Base-by-base conservation (phyloP, 2,888 invertebrate species). In the Pandemis heparana region DNA sequence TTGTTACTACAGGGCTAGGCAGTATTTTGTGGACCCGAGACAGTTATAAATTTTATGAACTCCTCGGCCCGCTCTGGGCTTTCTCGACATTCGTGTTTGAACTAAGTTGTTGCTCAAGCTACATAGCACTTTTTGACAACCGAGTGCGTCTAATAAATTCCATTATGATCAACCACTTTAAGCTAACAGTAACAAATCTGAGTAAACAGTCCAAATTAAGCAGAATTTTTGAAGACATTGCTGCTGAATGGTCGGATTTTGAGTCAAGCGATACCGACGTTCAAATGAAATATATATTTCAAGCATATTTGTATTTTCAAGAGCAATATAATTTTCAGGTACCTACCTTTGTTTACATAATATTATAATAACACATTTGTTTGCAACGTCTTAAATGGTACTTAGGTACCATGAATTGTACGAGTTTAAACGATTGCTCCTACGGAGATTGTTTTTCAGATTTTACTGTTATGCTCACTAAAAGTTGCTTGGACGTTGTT, bases 91-190 rank as follows among this genome's bases (percentile, higher is more conserved):
- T 82, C 59, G 76, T 84, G 1, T 38, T 87, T 7, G 91, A 91
- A 77, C 77, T 90, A 16, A 60, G 80, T 46, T 77, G 75, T 18
- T 87, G 86, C 74, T 82, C 85, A 1, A 87, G 86, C 74, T 64
- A 85, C 6, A 74, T 89, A 0, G 60, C 80, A 18, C 86, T 82
- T 76, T 91, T 91, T 67, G 79, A 77, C 41, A 46, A 84, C n/a
- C 83, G 89, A 18, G 62, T 88, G 1, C 80, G 83, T 8, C 87
- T 87, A 64, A 76, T 91, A 1, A 92, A 91, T 75, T 77, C 82
- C 12, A 85, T 90, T 7, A 81, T 91, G 23, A 77, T 75, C 9
- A 91, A 88, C 62, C 85, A 88, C 74, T 78, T 88, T 81, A 53
- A 74, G 41, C 23, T 65, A 16, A 53, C 38, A 8, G 53, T 38